These are phyloP conservation scores for Phycodurus eques DNA, from an alignment of 2,113 vertebrate genomes.

Conservation along the genomic window DNA sequence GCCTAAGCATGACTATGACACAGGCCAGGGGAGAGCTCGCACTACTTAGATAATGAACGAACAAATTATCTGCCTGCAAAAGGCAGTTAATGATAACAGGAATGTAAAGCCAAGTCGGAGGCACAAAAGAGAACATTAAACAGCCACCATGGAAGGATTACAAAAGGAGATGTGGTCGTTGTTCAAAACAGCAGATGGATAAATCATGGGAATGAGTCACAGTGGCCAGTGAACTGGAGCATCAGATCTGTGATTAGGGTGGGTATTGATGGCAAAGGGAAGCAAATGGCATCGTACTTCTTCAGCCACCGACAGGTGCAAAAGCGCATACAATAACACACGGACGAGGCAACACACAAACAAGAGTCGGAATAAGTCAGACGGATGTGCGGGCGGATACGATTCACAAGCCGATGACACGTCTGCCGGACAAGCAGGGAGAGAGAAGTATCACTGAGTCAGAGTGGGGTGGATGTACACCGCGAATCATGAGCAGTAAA, in stretches of 20 bases:
- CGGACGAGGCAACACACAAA: slow-evolving; percentile 29
- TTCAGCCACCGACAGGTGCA: slow-evolving; percentile 23
- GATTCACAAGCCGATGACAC: slow-evolving; percentile 25
- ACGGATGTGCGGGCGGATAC: slow-evolving; percentile 19
- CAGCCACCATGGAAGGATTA: slow-evolving; percentile 11
- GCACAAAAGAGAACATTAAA: slow-evolving; percentile 17
- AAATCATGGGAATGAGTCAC: slow-evolving; percentile 34
- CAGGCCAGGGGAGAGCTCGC: slow-evolving; percentile 33
- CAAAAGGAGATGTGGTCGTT: slow-evolving; percentile 14
- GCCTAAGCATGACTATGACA: slow-evolving; percentile 34
- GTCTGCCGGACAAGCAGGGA: slow-evolving; percentile 23
- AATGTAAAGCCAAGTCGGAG: slow-evolving; percentile 45
- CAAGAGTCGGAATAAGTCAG: slow-evolving; percentile 16
- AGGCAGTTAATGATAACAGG: slow-evolving; percentile 41
- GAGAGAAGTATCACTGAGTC: slow-evolving; percentile 31
- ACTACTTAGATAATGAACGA: slow-evolving; percentile 40
- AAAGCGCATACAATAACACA: slow-evolving; percentile 17
- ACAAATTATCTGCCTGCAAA: slow-evolving; percentile 42
- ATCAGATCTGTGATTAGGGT: slow-evolving; percentile 24
- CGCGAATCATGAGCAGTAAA: slow-evolving; percentile 49
- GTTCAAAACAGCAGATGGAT: slow-evolving; percentile 38
- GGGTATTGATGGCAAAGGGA: slow-evolving; percentile 17
- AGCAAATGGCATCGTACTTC: slow-evolving; percentile 19
- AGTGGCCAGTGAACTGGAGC: slow-evolving; percentile 18
- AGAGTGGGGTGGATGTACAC: slow-evolving; percentile 40